Percentiles rank a stretch among this genome's conserved stretches.
phyloP scores from a whole-genome alignment of 2,888 invertebrate genomes.

The Ophioninae sp. region DNA sequence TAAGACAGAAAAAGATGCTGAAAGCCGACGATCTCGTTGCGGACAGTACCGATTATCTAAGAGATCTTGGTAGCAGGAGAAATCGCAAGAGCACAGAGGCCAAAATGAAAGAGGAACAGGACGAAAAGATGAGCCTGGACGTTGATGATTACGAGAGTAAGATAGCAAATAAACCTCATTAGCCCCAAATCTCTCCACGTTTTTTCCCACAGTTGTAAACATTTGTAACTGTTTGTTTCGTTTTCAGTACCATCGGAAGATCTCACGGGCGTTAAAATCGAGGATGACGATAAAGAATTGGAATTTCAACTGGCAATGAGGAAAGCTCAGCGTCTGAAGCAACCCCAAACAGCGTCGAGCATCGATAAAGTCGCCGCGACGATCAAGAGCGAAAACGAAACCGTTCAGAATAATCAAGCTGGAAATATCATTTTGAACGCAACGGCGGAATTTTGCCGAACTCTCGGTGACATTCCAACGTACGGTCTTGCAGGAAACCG shows the following conservation, averaged over 20 bases:
- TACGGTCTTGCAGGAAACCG: slow-evolving; percentile 95
- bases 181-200: too few species aligned
- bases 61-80: slow-evolving; percentile 79
- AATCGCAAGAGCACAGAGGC: slow-evolving; percentile 81
- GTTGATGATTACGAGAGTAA: slow-evolving; percentile 85
- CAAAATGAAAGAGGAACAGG: slow-evolving; percentile 81
- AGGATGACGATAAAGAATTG: slow-evolving; percentile 88
- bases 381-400: slow-evolving; percentile 82
- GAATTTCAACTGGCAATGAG: slow-evolving; percentile 87
- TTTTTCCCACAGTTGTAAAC: too few species aligned
- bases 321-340: slow-evolving; percentile 87
- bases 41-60: slow-evolving; percentile 76
- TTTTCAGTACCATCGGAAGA: slow-evolving; percentile 73
- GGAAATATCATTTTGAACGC: slow-evolving; percentile 92
- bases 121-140: slow-evolving; percentile 81
- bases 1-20: slow-evolving; percentile 85
- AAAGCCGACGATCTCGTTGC: slow-evolving; percentile 88
- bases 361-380: slow-evolving; percentile 83
- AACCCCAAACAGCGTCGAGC: slow-evolving; percentile 83
- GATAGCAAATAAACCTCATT: not conserved
- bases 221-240: not conserved
- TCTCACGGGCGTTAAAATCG: slow-evolving; percentile 83
- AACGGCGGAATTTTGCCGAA: slow-evolving; percentile 98
- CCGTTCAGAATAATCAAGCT: slow-evolving; percentile 68
- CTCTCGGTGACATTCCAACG: slow-evolving; percentile 96